These are phyloP conservation scores for Teleogryllus oceanicus DNA, from an alignment of 2,888 invertebrate species.

Conservation along the genomic window DNA sequence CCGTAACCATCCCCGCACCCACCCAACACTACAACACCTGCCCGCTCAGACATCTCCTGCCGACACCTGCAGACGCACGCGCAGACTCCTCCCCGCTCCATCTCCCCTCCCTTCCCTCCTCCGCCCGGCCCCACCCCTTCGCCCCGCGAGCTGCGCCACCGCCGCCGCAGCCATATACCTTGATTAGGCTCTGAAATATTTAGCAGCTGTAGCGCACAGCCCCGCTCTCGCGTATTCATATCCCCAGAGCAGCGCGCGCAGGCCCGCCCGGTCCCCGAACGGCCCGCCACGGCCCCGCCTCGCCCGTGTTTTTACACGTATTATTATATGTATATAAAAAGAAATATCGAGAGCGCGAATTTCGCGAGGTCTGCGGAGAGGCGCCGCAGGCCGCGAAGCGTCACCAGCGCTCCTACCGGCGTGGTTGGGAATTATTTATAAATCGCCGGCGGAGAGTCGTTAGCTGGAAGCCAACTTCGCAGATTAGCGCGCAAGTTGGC, in stretches of 20 bases:
- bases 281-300: not conserved
- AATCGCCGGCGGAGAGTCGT: not conserved
- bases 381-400: not conserved
- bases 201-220: slow-evolving; percentile 29
- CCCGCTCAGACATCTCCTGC: no score
- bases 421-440: not conserved
- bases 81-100: no score
- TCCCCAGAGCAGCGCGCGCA: no score
- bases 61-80: no score
- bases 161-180: slow-evolving; percentile 31
- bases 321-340: not conserved
- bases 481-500: not conserved
- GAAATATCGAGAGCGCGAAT: not conserved
- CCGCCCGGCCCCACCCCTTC: not conserved
- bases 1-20: no score
- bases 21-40: no score
- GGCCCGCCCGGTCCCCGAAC: not conserved
- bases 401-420: no score
- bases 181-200: slow-evolving; percentile 37
- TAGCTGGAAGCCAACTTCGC: not conserved
- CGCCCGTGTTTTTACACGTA: not conserved
- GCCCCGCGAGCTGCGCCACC: not conserved
- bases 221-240: not conserved
- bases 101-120: not conserved
- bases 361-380: not conserved